A percentile compares a stretch with the other conserved stretches of the same genome.
Conservation (phyloP, 2,888 invertebrate genomes). For the Lamproptera curius region DNA sequence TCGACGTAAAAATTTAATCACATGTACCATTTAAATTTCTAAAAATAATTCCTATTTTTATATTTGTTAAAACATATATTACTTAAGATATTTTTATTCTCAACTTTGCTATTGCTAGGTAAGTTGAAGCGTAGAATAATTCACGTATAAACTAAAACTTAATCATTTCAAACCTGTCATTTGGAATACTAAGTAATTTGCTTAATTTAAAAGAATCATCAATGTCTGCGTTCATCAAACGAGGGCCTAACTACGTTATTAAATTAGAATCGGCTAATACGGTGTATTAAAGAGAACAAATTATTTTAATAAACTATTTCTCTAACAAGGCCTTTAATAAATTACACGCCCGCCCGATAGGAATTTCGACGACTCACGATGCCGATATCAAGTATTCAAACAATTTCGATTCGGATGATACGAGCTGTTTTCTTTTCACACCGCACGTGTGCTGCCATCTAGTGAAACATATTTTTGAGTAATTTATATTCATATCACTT, state of each 20-base stretch:
- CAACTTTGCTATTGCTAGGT: no score
- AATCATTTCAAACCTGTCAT: no score
- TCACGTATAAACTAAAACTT: no score
- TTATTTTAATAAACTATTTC: slow-evolving; percentile 10
- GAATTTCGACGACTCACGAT: slow-evolving; percentile 31
- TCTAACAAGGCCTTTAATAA: slow-evolving; percentile 17
- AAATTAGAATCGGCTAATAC: neutral
- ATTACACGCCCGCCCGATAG: slow-evolving; percentile 22
- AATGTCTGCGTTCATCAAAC: neutral
- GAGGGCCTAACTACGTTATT: neutral
- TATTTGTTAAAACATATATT: no score
- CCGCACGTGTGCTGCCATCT: slow-evolving; percentile 43
- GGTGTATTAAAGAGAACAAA: slow-evolving; percentile 2
- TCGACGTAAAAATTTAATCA: no score
- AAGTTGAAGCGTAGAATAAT: no score
- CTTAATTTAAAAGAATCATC: neutral
- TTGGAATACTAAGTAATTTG: no score
- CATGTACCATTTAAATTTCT: no score
- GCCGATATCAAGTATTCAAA: slow-evolving; percentile 40
- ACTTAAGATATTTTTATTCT: no score
- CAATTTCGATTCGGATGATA: slow-evolving; percentile 33
- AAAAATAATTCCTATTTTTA: no score
- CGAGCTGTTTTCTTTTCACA: slow-evolving; percentile 33
- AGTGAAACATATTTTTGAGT: slow-evolving; percentile 24
- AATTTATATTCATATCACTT: no score